Base-by-base conservation (phyloP, 1,140 invertebrate species). In the Penaeus vannamei region DNA sequence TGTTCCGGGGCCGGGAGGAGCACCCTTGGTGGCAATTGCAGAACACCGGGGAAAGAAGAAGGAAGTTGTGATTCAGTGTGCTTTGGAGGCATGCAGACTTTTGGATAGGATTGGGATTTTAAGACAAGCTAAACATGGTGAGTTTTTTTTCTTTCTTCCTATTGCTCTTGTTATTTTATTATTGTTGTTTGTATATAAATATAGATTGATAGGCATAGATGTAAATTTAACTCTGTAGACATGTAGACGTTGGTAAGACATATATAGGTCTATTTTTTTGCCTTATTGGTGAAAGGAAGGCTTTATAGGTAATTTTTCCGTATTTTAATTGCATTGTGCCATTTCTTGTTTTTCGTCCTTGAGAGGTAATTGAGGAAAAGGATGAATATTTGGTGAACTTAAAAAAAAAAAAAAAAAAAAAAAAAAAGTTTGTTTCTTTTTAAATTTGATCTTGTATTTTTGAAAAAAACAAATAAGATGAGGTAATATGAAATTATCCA, bases 11-110 rank as follows among this genome's bases (percentile, higher is more conserved):
- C 94, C 95, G 3, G 94, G 94, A 91, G 97, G 97, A 7, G 93
- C 95, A 77, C 94, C 96, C 0, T 93, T 98, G 0, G 93, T 96
- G 83, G 98, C 97, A 0, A 97, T 99, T 14, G 94, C 96, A 22
- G 96, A 98, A 61, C 96, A 96, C 90, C 97, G 97, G 0, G 94
- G 94, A 4, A 98, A 98, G 92, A 99, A 99, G 93, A 99, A 98
- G 93, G 98, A 99, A 93, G 97, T 97, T 10, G 97, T 99, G 0
- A 93, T 97, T 17, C 97, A 98, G 85, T 99, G 98, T 93, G 98
- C 98, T 2, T 92, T 99, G 42, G 98, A 99, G 94, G 98, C 98
- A 0, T 99, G 98, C 93, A 94, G 97, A 91, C 96, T 98, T 26
- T 94, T 99, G 2, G 98, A 99, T 92, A 94, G 96, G 84, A 94